These are phyloP conservation scores for Folsomia candida DNA, from an alignment of 2,888 invertebrate species.

Conservation along the genomic window DNA sequence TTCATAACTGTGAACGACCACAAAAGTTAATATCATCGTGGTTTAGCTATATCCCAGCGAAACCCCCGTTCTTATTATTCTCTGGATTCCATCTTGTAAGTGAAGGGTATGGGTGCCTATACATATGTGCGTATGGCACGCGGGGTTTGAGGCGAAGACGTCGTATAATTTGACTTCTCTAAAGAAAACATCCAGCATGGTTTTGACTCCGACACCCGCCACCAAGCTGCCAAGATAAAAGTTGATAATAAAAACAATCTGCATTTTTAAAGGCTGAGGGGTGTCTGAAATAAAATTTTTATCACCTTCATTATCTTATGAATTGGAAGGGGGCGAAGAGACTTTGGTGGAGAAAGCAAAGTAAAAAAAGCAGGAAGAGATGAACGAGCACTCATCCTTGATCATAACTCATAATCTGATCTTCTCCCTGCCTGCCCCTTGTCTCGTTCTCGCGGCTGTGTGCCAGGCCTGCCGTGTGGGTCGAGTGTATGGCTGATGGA, in stretches of 20 bases:
- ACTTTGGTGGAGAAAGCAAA: not conserved
- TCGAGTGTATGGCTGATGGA: too few relatives aligned
- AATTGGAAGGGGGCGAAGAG: not conserved
- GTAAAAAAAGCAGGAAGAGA: not conserved
- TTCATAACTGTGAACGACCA: too few relatives aligned
- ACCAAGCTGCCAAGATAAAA: slow-evolving; percentile 10
- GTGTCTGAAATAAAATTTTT: slow-evolving; percentile 22
- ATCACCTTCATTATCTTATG: slow-evolving; percentile 24
- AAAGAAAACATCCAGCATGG: too few relatives aligned
- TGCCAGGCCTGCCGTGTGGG: not conserved
- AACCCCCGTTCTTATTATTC: too few relatives aligned
- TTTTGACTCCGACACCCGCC: too few relatives aligned
- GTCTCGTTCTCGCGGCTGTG: not conserved
- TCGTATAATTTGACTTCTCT: too few relatives aligned
- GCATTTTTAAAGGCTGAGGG: slow-evolving; percentile 19
- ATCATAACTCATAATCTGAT: slow-evolving; percentile 24
- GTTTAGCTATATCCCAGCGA: too few relatives aligned
- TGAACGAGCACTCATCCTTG: slow-evolving; percentile 11
- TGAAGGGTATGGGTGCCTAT: too few relatives aligned
- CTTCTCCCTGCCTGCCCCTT: not conserved
- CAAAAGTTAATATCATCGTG: too few relatives aligned
- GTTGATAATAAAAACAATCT: slow-evolving; percentile 19
- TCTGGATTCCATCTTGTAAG: too few relatives aligned
- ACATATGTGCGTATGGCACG: too few relatives aligned
- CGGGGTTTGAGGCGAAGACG: too few relatives aligned